Evolutionary conservation across 2,888 invertebrate species (phyloP), one percentile per base, ranked within the genome.

Genomic region (Stomorhina lunata): DNA sequence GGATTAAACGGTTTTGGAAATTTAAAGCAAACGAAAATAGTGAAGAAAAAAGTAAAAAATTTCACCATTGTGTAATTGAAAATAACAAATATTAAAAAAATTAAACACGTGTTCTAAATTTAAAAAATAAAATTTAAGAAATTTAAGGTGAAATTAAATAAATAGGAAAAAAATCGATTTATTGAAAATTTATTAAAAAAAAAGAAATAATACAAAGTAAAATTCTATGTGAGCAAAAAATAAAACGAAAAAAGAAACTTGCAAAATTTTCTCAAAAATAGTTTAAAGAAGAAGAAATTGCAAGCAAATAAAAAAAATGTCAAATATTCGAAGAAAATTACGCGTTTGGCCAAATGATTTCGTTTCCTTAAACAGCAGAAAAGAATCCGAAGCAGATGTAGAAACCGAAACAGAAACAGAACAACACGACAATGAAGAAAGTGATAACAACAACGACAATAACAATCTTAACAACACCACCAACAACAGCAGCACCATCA

Each of bases 281-380:
- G 34, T 12, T 63, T 48, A 17, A 34, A 75, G 12, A 29, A 66
- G 1, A 68, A 63, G 27, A 66, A 78, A 43, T 57, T 37, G 22
- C 17, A 40, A 25, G n/a, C n/a, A 55, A 66, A 57, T 10, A 2
- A 34, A 27, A 55, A 73, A 81, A 80, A 84, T 84, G 84, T 81
- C 83, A 53, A 81, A 75, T 78, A 61, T 71, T 76, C 79, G 72
- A 29, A 68, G 81, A 71, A 81, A 83, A 80, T 77, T 80, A 68
- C 79, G 83, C 73, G 72, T 61, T 69, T 69, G 76, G 53, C 68
- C 75, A 72, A 66, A 72, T 76, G 80, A 84, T 59, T 84, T 75
- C 57, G 78, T 79, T 72, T 83, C 82, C 63, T 15, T 83, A 27
- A 66, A 75, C 43, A 72, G 43, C 73, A 79, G 73, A 68, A 53